These are phyloP conservation scores for Drosophila ercepeae DNA, from an alignment of 1,140 invertebrate species.

Conservation along the genomic window DNA sequence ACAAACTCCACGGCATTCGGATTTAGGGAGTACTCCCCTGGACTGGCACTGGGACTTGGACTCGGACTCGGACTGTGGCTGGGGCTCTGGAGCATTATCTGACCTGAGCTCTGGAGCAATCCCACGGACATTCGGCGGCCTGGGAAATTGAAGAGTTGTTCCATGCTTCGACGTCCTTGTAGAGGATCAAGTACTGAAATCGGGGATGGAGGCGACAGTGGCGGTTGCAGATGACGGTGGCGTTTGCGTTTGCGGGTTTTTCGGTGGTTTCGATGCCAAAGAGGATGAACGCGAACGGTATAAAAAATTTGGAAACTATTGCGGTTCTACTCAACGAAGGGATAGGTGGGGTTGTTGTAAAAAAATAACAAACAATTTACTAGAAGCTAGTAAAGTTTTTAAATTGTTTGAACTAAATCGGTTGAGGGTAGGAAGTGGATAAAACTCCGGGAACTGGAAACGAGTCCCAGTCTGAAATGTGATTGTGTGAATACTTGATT, in stretches of 20 bases:
- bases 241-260: background rate
- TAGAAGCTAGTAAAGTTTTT: conserved; percentile 31
- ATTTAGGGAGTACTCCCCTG: conserved; percentile 41
- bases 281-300: background rate
- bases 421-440: conserved; percentile 10
- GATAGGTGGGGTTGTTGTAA: conserved; percentile 2
- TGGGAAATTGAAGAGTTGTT: conserved; percentile 19
- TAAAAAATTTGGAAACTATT: conserved; percentile 48
- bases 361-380: conserved; percentile 64
- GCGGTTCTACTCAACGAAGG: conserved; percentile 1
- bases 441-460: background rate
- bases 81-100: background rate
- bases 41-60: background rate
- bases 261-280: background rate
- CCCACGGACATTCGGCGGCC: conserved; percentile 5
- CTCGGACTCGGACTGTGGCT: background rate
- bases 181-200: background rate
- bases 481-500: conserved; percentile 4
- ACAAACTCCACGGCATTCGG: conserved; percentile 63
- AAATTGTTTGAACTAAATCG: conserved; percentile 21
- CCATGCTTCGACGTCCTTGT: conserved; percentile 6
- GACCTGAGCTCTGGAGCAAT: conserved; percentile 3
- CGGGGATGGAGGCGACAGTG: background rate
- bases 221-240: background rate
- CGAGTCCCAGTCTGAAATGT: background rate